Evolutionary conservation across 1,140 invertebrate genomes (phyloP).

Genomic region (Maniola jurtina): DNA sequence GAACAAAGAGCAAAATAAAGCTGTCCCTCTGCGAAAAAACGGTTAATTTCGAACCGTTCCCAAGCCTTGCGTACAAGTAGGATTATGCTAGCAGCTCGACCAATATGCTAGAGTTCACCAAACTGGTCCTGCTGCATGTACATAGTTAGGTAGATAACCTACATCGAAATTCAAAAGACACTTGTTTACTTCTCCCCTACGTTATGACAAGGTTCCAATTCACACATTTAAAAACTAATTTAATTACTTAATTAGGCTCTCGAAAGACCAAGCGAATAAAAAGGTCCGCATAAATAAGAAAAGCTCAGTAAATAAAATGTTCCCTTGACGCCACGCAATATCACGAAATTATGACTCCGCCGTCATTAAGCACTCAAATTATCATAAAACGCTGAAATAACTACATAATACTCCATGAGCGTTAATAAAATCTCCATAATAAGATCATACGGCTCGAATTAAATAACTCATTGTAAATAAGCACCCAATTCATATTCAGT

Average conservation of each 20-base stretch:
- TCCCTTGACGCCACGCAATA: neutral
- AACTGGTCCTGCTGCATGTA: no score
- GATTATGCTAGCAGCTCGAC: no score
- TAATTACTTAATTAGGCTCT: conserved; percentile 1
- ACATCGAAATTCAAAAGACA: no score
- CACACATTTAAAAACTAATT: neutral
- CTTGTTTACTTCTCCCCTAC: no score
- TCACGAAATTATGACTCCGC: conserved; percentile 19
- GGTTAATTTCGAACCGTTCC: no score
- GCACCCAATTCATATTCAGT: conserved; percentile 67
- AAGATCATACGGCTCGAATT: conserved; percentile 50
- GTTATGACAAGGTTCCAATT: conserved; percentile 1
- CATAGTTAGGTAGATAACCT: no score
- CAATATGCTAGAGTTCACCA: no score
- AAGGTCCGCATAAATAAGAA: neutral
- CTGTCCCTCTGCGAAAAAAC: no score
- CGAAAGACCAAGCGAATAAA: conserved; percentile 4
- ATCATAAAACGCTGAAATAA: conserved; percentile 38
- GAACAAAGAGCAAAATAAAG: no score
- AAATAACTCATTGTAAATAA: conserved; percentile 70
- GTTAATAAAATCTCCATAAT: conserved; percentile 66
- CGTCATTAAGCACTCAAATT: conserved; percentile 29
- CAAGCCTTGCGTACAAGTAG: no score
- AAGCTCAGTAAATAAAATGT: neutral
- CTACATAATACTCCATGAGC: conserved; percentile 38